Evolutionary conservation across 2,797 vertebrate species (phyloP), one percentile per base, ranked within the genome.

Genomic region (Cirrhinus mrigala): DNA sequence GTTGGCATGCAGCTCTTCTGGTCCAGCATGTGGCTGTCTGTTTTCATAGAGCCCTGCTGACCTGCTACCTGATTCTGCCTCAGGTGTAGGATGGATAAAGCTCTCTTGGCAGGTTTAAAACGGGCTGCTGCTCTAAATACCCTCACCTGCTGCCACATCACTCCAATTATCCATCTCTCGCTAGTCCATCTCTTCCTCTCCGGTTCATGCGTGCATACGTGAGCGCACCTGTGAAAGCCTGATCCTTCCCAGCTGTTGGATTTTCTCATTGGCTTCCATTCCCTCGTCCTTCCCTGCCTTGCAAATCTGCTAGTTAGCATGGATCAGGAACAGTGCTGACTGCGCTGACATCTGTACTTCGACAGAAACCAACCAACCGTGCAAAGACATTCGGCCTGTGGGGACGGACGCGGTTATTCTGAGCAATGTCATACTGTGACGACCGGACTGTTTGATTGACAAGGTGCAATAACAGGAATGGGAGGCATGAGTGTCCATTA

Each of bases 151-250:
- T 54, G 71, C 44, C 81, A 73, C 46, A 81, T 68, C 85, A 27
- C 84, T 79, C 90, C 92, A 93, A 93, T 93, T 94, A 92, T 89
- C 84, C 79, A 40, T 81, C 27, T 37, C 44, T 37, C 44, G 40
- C 62, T 37, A 14, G 27, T 37, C 46, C 20, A 14, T 66, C 27
- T 24, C 16, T 44, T 24, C 18, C 78, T 50, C 24, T 66, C 27
- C 33, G 16, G 58, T 66, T 66, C 24, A 50, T 22, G 18, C 44
- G 46, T 46, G 9, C 44, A 79, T 62, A 22, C 18, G 1, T 76
- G 74, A 56, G 76, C 37, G 48, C 69, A 83, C 90, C 83, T 76
- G 88, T 79, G 86, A 87, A 84, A 88, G 79, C 70, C 20, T 24
- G 81, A 88, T 90, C 86, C 44, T 66, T 24, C 24, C 44, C 24